These are phyloP conservation scores for Stratiomys singularior DNA, from an alignment of 2,888 invertebrate genomes.

Conservation along the genomic window DNA sequence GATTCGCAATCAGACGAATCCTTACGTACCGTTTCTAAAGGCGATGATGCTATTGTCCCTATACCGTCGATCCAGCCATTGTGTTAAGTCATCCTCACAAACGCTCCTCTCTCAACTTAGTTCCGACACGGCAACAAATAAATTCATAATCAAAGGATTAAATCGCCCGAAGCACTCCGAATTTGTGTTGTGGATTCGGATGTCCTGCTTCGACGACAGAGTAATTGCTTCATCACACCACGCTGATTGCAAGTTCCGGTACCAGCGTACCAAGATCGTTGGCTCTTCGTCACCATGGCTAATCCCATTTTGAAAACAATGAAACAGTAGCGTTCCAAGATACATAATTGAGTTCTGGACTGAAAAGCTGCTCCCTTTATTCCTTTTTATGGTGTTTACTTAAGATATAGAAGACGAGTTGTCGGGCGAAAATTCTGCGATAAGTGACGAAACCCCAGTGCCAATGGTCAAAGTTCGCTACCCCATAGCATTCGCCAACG, in stretches of 20 bases:
- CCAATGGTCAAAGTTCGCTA: too few species aligned
- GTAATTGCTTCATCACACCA: conserved; percentile 36
- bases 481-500: too few species aligned
- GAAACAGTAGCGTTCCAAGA: conserved; percentile 18
- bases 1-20: conserved; percentile 17
- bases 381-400: too few species aligned
- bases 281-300: conserved; percentile 22
- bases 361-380: neutral
- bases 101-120: conserved; percentile 3
- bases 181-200: conserved; percentile 19
- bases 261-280: neutral
- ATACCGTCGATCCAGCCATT: neutral
- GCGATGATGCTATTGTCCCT: neutral
- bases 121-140: conserved; percentile 44
- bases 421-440: neutral
- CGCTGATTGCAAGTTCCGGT: conserved; percentile 47
- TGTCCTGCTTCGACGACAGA: neutral
- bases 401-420: too few species aligned
- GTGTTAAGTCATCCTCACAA: neutral
- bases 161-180: conserved; percentile 46
- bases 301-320: conserved; percentile 47
- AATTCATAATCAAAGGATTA: conserved; percentile 51
- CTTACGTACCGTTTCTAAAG: neutral
- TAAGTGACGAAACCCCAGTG: neutral
- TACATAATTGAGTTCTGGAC: conserved; percentile 3